Conservation (phyloP, 30 jellyfish, hydroid and myxozoan genomes). For the Aurelia aurita region DNA sequence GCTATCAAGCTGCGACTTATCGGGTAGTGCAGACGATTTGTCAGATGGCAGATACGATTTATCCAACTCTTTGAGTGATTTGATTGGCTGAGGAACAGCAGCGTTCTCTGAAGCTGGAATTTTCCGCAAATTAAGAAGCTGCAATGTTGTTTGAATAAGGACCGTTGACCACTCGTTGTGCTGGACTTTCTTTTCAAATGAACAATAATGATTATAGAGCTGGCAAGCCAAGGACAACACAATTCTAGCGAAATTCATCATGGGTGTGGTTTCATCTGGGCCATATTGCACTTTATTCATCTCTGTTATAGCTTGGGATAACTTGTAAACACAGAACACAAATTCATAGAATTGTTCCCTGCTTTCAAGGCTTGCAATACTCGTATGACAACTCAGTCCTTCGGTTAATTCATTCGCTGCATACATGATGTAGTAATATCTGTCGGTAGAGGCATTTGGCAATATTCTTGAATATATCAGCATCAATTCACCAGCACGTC, state of each 20-base stretch:
- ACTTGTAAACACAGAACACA: slow-evolving; percentile 54
- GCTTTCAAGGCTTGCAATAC: slow-evolving; percentile 63
- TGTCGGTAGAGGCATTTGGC: slow-evolving; percentile 10
- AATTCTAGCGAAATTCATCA: not conserved
- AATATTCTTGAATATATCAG: slow-evolving; percentile 21
- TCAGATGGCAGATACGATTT: not conserved
- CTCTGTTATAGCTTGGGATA: slow-evolving; percentile 31
- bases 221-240: slow-evolving; percentile 14
- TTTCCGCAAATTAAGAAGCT: slow-evolving; percentile 28
- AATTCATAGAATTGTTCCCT: slow-evolving; percentile 66
- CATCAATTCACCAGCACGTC: slow-evolving; percentile 74
- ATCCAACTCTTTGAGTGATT: not conserved
- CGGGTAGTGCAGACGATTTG: not conserved
- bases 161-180: slow-evolving; percentile 32
- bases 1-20: too few relatives aligned
- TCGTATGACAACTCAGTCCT: slow-evolving; percentile 67
- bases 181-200: slow-evolving; percentile 27
- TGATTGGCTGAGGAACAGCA: not conserved
- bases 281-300: slow-evolving; percentile 10
- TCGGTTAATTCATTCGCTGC: slow-evolving; percentile 59
- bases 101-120: slow-evolving; percentile 26
- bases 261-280: not conserved
- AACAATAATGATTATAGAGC: slow-evolving; percentile 56
- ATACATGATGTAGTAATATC: slow-evolving; percentile 12
- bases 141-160: slow-evolving; percentile 38